Base-by-base conservation (phyloP, 2,113 vertebrate species). In the Saguinus imperator region DNA sequence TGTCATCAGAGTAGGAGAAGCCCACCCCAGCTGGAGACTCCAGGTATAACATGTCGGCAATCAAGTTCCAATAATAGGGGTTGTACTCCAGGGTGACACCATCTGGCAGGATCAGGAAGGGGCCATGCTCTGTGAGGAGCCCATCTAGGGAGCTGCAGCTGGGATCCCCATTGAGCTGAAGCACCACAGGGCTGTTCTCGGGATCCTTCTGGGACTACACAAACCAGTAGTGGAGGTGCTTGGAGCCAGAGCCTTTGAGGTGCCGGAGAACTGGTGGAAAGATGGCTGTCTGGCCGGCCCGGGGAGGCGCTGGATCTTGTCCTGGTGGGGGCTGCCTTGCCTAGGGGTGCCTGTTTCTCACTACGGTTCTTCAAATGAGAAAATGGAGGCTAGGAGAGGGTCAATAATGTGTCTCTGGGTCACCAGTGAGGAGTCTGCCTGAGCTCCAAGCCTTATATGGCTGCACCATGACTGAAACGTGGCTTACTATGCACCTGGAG, bases 121-220 rank as follows among this genome's bases (percentile, higher is more conserved):
- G 99, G 5, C 99, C 99, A 0, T 99, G 99, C 91, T 99, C 99
- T 0, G 99, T 99, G 72, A 99, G 99, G 1, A 99, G 96, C 5
- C 99, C 99, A 0, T 99, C 99, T 94, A 99, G 95, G 10, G 99
- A 99, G 97, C 99, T 99, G 98, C 99, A 99, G 66, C 99, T 99
- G 0, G 99, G 99, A 6, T 99, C 99, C 0, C 99, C 99, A 0
- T 99, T 99, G 94, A 99, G 98, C 99, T 99, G 99, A 80, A 99
- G 97, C 27, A 99, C 99, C 96, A 99, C 95, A 0, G 99, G 99
- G 94, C 99, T 99, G 29, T 43, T 96, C 52, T 98, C 37, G 37
- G 37, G 37, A 40, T 40, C 37, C 37, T 40, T 40, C 37, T 40
- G 37, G 37, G 37, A 40, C 37, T 40, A 40, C 37, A 40, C 37